Base-by-base conservation (phyloP, 2,797 vertebrate species). In the Antennarius maculatus region DNA sequence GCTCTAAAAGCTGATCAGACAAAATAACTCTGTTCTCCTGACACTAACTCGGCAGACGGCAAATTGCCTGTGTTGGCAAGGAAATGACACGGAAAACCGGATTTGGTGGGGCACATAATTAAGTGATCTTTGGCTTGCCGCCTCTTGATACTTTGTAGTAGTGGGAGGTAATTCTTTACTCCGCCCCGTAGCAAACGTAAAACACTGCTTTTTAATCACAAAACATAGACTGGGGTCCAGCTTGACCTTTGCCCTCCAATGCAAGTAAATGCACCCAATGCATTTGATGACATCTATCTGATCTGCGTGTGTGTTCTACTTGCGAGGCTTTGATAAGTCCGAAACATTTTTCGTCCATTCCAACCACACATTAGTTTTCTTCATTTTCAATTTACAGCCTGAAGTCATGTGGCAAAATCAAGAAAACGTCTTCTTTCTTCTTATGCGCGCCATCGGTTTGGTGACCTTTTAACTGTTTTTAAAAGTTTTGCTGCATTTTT, bases 41-140 rank as follows among this genome's bases (percentile, higher is more conserved):
- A 54, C 46, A 29, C 39, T 27, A 7, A 46, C 23, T 39, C 47
- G 11, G 47, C 46, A 58, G 61, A 17, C 48, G 62, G 14, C 43
- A 62, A 70, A 66, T 58, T 42, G 50, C 56, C 15, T n/a, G 29
- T 6, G n/a, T 41, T 68, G 16, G 18, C 46, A 54, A 58, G 14
- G 10, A 74, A 65, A 47, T 70, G 1, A 52, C 76, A 62, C 7
- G 17, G 14, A 28, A 49, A 62, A 65, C 23, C 41, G 23, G 1
- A 54, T 63, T 70, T 69, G 66, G 18, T 34, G 46, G 34, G 18
- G 39, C 39, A 23, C 28, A 28, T 31, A 77, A 69, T 65, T 55
- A 28, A 52, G 61, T 27, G 29, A 49, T 52, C 46, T 59, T 43
- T 37, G 12, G 39, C 58, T 54, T 74, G 3, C n/a, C 23, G 11